These are phyloP conservation scores for Strix aluco DNA, from an alignment of 2,113 vertebrate genomes.

Conservation along the genomic window DNA sequence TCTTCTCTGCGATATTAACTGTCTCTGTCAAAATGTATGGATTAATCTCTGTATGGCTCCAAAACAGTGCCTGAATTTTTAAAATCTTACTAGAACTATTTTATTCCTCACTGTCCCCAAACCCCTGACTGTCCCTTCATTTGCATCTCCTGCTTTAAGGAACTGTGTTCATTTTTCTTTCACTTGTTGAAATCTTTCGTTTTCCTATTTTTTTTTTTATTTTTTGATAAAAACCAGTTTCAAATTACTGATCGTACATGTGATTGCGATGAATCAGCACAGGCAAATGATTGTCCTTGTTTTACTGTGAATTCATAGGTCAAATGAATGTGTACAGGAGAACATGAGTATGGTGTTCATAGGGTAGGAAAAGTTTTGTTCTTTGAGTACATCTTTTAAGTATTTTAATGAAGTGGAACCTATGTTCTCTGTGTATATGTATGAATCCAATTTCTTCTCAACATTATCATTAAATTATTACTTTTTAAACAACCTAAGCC, in stretches of 20 bases:
- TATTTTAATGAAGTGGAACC: background rate
- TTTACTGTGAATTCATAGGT: background rate
- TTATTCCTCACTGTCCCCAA: background rate
- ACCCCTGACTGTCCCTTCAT: background rate
- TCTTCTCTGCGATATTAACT: background rate
- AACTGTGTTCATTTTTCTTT: background rate
- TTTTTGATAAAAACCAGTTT: background rate
- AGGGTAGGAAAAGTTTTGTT: background rate
- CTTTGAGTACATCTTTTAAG: background rate
- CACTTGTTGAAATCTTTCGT: background rate
- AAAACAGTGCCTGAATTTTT: background rate
- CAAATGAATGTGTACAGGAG: background rate
- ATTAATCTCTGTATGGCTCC: background rate
- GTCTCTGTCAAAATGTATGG: background rate
- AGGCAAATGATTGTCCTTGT: background rate
- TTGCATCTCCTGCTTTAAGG: background rate
- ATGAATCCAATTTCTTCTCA: background rate
- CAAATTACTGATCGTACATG: background rate
- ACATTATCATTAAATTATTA: background rate
- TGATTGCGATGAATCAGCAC: background rate
- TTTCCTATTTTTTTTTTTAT: background rate
- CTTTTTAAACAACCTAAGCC: background rate
- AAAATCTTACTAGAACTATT: background rate
- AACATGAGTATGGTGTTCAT: background rate
- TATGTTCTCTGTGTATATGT: background rate